Conservation (phyloP, 1,140 invertebrate species). For the Aphis gossypii region DNA sequence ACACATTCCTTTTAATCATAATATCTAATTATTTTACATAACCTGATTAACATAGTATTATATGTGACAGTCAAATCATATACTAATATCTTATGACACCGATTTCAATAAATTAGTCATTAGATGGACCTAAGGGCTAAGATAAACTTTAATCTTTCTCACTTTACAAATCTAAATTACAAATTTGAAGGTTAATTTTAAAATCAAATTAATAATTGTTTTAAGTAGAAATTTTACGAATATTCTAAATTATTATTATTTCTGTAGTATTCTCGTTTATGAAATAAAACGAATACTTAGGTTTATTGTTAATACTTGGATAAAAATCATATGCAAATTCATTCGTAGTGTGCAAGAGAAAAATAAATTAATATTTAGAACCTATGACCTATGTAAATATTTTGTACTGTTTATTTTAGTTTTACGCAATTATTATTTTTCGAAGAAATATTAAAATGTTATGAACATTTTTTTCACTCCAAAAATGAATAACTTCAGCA, state of each 20-base stretch:
- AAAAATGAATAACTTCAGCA: not conserved
- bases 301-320: not conserved
- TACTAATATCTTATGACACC: not conserved
- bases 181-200: no score
- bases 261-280: not conserved
- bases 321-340: not conserved
- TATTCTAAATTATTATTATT: no score
- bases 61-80: not conserved
- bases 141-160: not conserved
- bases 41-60: not conserved
- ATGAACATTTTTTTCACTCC: not conserved
- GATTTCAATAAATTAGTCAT: not conserved
- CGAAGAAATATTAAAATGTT: not conserved
- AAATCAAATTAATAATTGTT: not conserved
- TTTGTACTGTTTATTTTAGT: not conserved
- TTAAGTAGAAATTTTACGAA: not conserved
- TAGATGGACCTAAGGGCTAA: not conserved
- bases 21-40: not conserved
- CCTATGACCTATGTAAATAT: constrained; percentile 3
- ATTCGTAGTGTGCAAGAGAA: not conserved
- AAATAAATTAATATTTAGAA: not conserved
- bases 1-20: not conserved
- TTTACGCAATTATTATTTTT: not conserved
- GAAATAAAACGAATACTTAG: not conserved
- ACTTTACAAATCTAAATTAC: no score